Evolutionary conservation across 2,888 invertebrate species (phyloP), one percentile per base, ranked within the genome.

Genomic region (Pyrrhosoma nymphula): DNA sequence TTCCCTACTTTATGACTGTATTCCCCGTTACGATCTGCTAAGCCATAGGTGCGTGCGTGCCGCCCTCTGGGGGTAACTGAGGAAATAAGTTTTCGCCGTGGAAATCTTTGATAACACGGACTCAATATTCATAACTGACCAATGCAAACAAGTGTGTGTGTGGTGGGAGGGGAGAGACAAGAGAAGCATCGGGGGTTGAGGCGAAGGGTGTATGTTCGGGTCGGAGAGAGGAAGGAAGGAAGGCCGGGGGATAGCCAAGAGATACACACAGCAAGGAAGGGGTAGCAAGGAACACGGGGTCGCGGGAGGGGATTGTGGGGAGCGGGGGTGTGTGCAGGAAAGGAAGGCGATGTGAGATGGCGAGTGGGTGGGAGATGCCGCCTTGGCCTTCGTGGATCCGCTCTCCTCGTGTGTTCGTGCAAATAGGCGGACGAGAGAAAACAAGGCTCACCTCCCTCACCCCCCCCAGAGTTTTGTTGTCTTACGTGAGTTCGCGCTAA

Each of bases 401-500:
- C 35, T 90, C 35, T 90, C 90, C 91, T 47, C 47, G 47, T 47
- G 63, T 91, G 93, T 93, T 69, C 93, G 93, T 75, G 69, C 69
- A 93, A 93, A 93, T 93, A 93, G 69, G 93, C 93, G 91, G 63
- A 69, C 91, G 75, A 47, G 82, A 69, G 93, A 69, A 69, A 93
- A 93, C 69, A 93, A 69, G 69, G 69, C 55, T 69, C 18, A 23
- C 69, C 3, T 69, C 39, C 75, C 26, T 12, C 20, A 4, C 20
- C 60, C 60, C 12, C 60, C 60, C 60, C 2, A 20, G 93, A 93
- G 93, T 93, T 82, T 93, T 93, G 93, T 93, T 93, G 93, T 93
- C 93, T 93, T 93, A 93, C 93, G 93, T 75, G 93, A 93, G 93
- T 69, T 93, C 93, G 47, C 93, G 69, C 69, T 93, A 93, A 93